A percentile compares a stretch with the other conserved stretches of the same genome.
phyloP scores from a whole-genome alignment of 2,113 vertebrate species.

The Crotalus tigris region DNA sequence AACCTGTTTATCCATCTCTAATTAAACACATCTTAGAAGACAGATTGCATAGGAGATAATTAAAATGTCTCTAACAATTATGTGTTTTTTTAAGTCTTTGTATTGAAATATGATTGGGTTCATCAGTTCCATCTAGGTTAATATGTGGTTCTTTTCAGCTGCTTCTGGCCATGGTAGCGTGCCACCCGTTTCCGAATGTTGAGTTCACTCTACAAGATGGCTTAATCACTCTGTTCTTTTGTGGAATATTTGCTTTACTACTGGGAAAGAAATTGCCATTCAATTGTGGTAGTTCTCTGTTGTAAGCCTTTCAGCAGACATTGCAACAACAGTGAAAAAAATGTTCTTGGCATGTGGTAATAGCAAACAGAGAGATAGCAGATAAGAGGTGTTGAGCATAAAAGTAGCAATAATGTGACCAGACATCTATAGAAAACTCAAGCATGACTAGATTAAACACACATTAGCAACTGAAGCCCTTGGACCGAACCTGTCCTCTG shows the following conservation, averaged over 20 bases:
- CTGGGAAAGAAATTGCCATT: neutral
- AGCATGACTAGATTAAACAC: neutral
- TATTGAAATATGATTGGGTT: conserved; percentile 46
- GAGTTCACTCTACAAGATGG: too few relatives aligned
- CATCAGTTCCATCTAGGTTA: conserved; percentile 32
- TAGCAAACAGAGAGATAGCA: neutral
- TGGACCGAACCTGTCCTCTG: neutral
- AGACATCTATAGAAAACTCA: neutral
- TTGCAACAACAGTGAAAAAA: neutral
- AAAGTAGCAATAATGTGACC: neutral
- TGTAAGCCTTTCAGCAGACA: neutral
- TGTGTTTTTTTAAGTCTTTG: conserved; percentile 54
- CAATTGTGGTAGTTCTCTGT: neutral
- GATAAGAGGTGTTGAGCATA: neutral
- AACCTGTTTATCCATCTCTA: conserved; percentile 62
- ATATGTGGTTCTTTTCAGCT: neutral
- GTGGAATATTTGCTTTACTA: neutral
- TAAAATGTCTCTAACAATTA: conserved; percentile 39
- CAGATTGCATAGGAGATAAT: conserved; percentile 41
- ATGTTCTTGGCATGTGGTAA: neutral
- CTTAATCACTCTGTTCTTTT: neutral
- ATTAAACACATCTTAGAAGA: conserved; percentile 54
- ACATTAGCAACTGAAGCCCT: neutral
- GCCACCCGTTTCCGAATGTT: too few relatives aligned
- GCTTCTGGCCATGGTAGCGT: neutral